These are phyloP conservation scores for Chionomys nivalis DNA, from an alignment of 2,113 vertebrate species.

Conservation along the genomic window DNA sequence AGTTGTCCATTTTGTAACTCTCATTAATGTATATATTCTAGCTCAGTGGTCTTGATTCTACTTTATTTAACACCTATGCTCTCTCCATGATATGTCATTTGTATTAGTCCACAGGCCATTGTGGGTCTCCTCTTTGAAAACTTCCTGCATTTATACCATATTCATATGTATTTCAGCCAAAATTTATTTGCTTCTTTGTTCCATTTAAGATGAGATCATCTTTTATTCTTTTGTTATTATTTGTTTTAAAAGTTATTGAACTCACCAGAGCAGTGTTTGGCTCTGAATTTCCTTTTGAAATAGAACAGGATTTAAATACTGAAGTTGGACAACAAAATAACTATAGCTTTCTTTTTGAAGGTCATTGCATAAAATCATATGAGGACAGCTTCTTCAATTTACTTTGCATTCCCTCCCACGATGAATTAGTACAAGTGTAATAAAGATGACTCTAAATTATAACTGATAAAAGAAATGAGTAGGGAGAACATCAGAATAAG, in stretches of 20 bases:
- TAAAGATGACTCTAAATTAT: not conserved
- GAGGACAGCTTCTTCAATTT: not conserved
- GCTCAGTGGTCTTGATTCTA: not conserved
- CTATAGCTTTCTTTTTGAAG: not conserved
- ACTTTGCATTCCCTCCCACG: not conserved
- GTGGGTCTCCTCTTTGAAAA: not conserved
- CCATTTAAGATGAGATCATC: not conserved
- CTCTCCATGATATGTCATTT: not conserved
- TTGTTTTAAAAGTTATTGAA: not conserved
- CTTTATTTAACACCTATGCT: not conserved
- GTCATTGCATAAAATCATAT: not conserved
- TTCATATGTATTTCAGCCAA: not conserved
- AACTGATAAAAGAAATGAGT: not conserved
- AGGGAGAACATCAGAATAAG: not conserved
- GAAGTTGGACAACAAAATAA: not conserved
- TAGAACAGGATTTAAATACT: not conserved
- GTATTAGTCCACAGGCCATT: not conserved
- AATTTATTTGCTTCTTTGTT: not conserved
- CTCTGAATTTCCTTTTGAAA: not conserved
- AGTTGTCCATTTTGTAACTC: not conserved
- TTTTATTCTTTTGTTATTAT: not conserved
- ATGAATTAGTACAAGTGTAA: not conserved
- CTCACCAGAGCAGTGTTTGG: not conserved
- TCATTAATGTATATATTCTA: not conserved
- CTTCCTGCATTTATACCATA: not conserved